Conservation (phyloP, 2,888 invertebrate species). For the Anthophora plumipes region DNA sequence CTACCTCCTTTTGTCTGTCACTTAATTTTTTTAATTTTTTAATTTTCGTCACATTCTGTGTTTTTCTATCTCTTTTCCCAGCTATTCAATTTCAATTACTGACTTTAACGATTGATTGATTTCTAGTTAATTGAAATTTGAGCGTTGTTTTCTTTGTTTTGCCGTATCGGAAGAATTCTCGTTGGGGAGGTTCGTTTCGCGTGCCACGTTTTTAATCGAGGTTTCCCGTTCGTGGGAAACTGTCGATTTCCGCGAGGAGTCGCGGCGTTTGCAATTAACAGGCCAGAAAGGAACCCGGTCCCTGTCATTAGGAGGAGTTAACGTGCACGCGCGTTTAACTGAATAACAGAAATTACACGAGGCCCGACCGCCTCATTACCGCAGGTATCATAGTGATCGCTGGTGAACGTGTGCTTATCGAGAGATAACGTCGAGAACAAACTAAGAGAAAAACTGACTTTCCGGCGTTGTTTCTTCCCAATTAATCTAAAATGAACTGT, state of each 20-base stretch:
- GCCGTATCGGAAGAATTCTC: neutral
- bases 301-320: constrained; percentile 19
- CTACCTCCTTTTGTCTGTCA: too few relatives aligned
- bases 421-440: neutral
- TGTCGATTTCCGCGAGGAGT: constrained; percentile 7
- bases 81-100: too few relatives aligned
- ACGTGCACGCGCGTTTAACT: constrained; percentile 29
- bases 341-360: constrained; percentile 45
- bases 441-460: neutral
- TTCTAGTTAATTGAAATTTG: too few relatives aligned
- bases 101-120: too few relatives aligned
- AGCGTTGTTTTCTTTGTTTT: too few relatives aligned
- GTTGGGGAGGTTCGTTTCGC: neutral
- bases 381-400: constrained; percentile 10
- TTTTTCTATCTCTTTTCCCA: too few relatives aligned
- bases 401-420: constrained; percentile 15
- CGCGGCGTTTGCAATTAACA: constrained; percentile 22
- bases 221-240: constrained; percentile 5
- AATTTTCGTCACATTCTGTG: too few relatives aligned
- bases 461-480: neutral
- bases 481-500: neutral
- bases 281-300: constrained; percentile 34
- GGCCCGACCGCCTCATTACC: constrained; percentile 25
- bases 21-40: too few relatives aligned
- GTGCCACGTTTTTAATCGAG: constrained; percentile 2